Conservation (phyloP, 2,797 vertebrate genomes). For the Margarornis squamiger region DNA sequence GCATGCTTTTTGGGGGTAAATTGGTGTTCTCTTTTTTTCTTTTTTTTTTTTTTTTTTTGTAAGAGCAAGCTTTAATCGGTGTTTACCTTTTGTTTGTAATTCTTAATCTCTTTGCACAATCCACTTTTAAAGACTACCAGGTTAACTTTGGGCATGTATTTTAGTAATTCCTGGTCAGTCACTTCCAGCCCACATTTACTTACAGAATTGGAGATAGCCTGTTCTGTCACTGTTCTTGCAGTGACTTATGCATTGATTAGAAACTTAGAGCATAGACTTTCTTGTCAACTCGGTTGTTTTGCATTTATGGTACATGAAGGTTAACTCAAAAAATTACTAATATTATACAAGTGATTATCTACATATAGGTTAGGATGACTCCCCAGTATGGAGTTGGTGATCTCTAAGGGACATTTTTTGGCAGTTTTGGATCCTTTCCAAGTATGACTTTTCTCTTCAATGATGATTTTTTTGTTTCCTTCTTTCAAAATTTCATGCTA, state of each 20-base stretch:
- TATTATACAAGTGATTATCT: neutral
- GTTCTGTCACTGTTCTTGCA: constrained; percentile 1
- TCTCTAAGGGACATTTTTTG: neutral
- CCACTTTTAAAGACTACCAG: neutral
- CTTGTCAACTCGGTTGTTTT: constrained; percentile 15
- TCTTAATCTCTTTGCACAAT: neutral
- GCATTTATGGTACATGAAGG: constrained; percentile 3
- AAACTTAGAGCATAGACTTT: neutral
- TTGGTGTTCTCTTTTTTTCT: neutral
- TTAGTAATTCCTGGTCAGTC: neutral
- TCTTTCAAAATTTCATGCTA: neutral
- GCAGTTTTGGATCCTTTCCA: neutral
- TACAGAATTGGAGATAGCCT: neutral
- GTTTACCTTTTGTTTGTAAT: neutral
- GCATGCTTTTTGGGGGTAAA: neutral
- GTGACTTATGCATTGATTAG: neutral
- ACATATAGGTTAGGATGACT: neutral
- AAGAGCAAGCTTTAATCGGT: neutral
- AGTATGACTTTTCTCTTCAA: neutral
- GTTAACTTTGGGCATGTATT: fast-evolving
- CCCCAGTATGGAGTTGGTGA: neutral
- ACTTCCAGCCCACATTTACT: neutral
- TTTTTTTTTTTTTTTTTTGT: neutral
- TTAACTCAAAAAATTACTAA: constrained; percentile 42
- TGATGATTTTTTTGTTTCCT: neutral